Base-by-base conservation (phyloP, 1,140 invertebrate species). In the Tachypleus tridentatus region DNA sequence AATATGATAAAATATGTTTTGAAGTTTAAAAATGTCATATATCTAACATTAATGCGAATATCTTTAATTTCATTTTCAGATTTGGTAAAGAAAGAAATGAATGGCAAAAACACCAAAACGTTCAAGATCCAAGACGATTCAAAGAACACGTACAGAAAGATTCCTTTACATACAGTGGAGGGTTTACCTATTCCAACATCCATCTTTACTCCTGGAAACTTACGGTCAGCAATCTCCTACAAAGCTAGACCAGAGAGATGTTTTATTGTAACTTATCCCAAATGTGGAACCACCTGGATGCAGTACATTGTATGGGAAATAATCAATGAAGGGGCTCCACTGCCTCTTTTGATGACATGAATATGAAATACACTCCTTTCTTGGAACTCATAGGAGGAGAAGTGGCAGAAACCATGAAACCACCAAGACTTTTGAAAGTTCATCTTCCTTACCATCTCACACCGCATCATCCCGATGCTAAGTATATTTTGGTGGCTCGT, bases 401-500 rank as follows among this genome's bases (percentile, higher is more conserved):
- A 29, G 9, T 4, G 4, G n/a, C 49, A 47, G 59, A 60, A 4
- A 3, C 5, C 49, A 60, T 10, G 6, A 6, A 9, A 11, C 10
- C n/a, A 50, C 59, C 59, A 4, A 48, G 59, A 60, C 49, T 60
- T 29, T 60, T 64, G 58, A 88, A 89, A 70, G 85, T 85, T 29
- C 91, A 94, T 75, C 77, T 93, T 49, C 86, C 88, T 1, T 79
- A 88, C 66, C 79, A 82, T 52, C 76, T 91, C 10, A 73, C 91
- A 50, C 86, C 87, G 0, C 59, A 62, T 2, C 50, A 47, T 4
- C 3, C 9, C 4, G 49, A 73, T 70, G 48, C 81, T 82, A 47
- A 81, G 78, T 89, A 8, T 47, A 79, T 91, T 5, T 91, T 89
- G 71, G 83, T 91, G 0, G 85, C 86, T 4, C 79, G 91, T 61